Percentiles rank a stretch among this genome's conserved stretches.
Evolutionary conservation across 1,140 invertebrate species (phyloP).

Genomic region (Drosophila truncata): DNA sequence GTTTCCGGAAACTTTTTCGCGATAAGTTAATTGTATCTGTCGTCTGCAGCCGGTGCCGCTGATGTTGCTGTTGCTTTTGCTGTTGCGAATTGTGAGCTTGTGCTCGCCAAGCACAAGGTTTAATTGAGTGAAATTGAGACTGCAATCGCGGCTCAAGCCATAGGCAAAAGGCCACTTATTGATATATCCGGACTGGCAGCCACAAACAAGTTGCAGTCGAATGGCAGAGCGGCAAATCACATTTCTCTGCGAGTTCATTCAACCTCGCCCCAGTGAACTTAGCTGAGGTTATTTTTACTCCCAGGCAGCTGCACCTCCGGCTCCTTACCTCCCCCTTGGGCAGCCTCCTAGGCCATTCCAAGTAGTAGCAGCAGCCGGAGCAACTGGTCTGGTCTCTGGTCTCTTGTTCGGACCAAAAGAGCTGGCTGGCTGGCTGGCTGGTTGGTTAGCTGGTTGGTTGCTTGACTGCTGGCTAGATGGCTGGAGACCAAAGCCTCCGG

Average conservation of each 20-base stretch:
- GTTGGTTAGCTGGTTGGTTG: slow-evolving; percentile 18
- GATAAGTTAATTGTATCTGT: slow-evolving; percentile 83
- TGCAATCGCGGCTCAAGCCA: slow-evolving; percentile 59
- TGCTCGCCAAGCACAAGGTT: slow-evolving; percentile 51
- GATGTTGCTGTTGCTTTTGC: slow-evolving; percentile 3
- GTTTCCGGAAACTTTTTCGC: slow-evolving; percentile 81
- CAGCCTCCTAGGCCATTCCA: slow-evolving; percentile 43
- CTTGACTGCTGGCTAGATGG: slow-evolving; percentile 23
- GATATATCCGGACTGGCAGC: slow-evolving; percentile 74
- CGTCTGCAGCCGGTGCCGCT: slow-evolving; percentile 45
- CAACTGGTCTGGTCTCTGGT: slow-evolving; percentile 68
- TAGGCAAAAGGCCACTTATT: slow-evolving; percentile 71
- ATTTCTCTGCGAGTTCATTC: slow-evolving; percentile 80
- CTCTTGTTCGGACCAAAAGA: slow-evolving; percentile 41
- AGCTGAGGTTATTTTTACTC: slow-evolving; percentile 85
- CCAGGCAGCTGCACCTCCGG: slow-evolving; percentile 47
- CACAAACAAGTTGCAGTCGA: slow-evolving; percentile 59
- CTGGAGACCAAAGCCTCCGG: slow-evolving; percentile 47
- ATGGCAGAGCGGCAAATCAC: slow-evolving; percentile 30
- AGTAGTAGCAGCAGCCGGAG: slow-evolving; percentile 58
- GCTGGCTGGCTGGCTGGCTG: slow-evolving; percentile 25
- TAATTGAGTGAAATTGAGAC: slow-evolving; percentile 79
- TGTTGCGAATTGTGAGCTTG: slow-evolving; percentile 55
- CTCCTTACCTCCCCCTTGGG: neutral
- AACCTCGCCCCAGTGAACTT: slow-evolving; percentile 85